phyloP scores from a whole-genome alignment of 2,797 vertebrate genomes.

The Acanthurus lineatus region DNA sequence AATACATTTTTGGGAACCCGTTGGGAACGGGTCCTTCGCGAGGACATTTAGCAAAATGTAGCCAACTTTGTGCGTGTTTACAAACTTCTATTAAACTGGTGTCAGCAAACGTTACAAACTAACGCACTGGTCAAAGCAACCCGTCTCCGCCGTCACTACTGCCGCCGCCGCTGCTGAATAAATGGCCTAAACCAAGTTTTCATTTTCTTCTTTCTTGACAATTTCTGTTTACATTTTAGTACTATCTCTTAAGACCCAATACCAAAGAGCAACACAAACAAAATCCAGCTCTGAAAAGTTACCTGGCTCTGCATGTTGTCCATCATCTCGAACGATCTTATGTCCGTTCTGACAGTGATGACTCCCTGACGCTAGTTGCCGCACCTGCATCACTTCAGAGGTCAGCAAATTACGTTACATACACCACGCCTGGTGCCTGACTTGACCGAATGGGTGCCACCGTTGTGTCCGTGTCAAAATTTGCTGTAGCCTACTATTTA shows the following conservation, averaged over 20 bases:
- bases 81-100: background rate
- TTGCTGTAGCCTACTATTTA: too few species aligned
- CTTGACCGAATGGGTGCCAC: too few species aligned
- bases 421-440: too few species aligned
- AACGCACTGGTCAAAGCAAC: background rate
- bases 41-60: background rate
- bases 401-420: background rate
- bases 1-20: too few species aligned
- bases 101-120: background rate
- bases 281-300: background rate
- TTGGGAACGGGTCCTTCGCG: too few species aligned
- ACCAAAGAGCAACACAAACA: background rate
- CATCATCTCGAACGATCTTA: conserved; percentile 12
- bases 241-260: too few species aligned
- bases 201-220: too few species aligned
- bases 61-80: background rate
- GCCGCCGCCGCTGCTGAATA: background rate
- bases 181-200: too few species aligned
- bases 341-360: background rate
- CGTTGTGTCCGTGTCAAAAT: too few species aligned
- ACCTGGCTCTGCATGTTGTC: conserved; percentile 27
- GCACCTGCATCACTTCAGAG: background rate
- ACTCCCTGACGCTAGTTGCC: background rate
- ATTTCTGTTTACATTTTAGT: too few species aligned
- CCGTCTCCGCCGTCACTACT: too few species aligned